These are phyloP conservation scores for Pelusios castaneus DNA, from an alignment of 2,113 vertebrate genomes.

Conservation along the genomic window DNA sequence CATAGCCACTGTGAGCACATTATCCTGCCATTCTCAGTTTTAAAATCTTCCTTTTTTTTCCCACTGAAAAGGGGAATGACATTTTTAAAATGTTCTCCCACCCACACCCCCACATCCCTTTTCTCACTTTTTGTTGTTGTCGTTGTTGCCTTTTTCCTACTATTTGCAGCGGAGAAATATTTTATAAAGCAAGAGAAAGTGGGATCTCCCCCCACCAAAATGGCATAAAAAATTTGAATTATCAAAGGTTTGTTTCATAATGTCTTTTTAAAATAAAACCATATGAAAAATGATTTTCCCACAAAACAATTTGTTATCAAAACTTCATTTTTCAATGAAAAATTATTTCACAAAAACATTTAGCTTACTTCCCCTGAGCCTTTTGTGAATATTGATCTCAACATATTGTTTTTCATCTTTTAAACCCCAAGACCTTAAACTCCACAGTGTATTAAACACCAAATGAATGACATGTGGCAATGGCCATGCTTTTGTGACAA, in stretches of 20 bases:
- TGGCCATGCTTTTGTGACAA: conserved; percentile 16
- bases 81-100: neutral
- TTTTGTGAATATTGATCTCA: neutral
- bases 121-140: neutral
- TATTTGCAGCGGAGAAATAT: neutral
- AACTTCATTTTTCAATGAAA: neutral
- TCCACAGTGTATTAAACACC: neutral
- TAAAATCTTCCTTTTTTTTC: neutral
- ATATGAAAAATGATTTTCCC: neutral
- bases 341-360: neutral
- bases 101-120: neutral
- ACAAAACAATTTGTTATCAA: neutral
- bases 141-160: neutral
- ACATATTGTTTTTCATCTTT: neutral
- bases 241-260: neutral
- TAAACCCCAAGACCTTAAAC: neutral
- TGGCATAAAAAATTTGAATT: neutral
- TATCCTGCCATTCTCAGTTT: neutral
- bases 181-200: neutral
- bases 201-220: neutral
- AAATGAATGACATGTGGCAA: neutral
- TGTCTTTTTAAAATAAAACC: neutral
- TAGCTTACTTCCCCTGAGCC: neutral
- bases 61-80: neutral
- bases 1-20: neutral